Conservation (phyloP, 2,113 vertebrate species). For the Pteropus alecto region DNA sequence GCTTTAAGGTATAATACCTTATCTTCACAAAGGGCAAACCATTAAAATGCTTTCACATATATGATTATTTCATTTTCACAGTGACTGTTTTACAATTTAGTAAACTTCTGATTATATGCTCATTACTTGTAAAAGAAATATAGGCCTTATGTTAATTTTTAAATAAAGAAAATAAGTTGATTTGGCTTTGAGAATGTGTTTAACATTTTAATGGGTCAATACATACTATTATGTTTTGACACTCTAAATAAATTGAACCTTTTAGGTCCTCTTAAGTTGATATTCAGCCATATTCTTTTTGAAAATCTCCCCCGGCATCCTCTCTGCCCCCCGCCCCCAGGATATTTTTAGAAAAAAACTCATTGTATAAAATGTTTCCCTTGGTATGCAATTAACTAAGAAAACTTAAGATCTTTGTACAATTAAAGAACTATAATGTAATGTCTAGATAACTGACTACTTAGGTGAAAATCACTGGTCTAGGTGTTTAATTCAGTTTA, state of each 20-base stretch:
- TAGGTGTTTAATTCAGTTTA: not conserved
- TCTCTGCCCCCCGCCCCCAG: not conserved
- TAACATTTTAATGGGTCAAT: not conserved
- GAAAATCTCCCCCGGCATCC: not conserved
- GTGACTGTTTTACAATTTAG: not conserved
- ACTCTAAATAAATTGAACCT: not conserved
- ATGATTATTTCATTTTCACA: not conserved
- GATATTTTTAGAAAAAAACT: not conserved
- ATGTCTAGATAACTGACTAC: not conserved
- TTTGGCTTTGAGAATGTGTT: not conserved
- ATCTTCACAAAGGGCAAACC: not conserved
- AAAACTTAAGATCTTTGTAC: not conserved
- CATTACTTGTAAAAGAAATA: not conserved
- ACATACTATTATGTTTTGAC: not conserved
- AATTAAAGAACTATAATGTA: conserved; percentile 4
- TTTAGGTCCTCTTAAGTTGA: not conserved
- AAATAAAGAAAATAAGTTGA: not conserved
- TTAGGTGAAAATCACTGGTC: not conserved
- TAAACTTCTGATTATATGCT: not conserved
- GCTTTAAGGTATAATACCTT: not conserved
- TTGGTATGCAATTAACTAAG: not conserved
- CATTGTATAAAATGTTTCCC: not conserved
- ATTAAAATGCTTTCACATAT: not conserved
- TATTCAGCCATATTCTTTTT: not conserved
- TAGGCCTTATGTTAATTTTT: not conserved